These are phyloP conservation scores for Drosophila serrata DNA, from an alignment of 1,140 invertebrate species.

Conservation along the genomic window DNA sequence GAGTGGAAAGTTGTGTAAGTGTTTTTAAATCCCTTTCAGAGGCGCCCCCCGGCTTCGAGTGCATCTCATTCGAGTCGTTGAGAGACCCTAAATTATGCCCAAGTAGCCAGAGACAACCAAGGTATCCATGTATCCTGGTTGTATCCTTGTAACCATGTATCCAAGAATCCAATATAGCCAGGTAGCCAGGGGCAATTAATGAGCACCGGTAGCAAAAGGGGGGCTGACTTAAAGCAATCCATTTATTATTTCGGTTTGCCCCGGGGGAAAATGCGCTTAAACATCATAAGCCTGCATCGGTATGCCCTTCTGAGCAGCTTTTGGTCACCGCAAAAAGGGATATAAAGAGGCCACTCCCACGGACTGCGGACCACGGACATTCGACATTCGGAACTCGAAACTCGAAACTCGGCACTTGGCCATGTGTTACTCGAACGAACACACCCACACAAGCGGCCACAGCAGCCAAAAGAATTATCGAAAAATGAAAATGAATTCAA, in stretches of 20 bases:
- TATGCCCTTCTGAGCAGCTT: constrained; percentile 34
- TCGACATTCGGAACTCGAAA: constrained; percentile 19
- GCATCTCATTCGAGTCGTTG: constrained; percentile 36
- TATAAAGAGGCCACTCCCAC: constrained; percentile 23
- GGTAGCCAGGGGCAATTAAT: constrained; percentile 39
- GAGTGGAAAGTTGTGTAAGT: constrained; percentile 66
- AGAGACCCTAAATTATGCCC: constrained; percentile 49
- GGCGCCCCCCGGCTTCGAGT: constrained; percentile 46
- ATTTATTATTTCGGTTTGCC: constrained; percentile 11
- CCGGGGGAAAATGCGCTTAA: constrained; percentile 40
- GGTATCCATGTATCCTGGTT: constrained; percentile 7
- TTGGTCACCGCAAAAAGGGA: constrained; percentile 40
- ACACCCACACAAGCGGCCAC: constrained; percentile 42
- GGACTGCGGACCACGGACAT: neutral
- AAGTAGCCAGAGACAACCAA: constrained; percentile 40
- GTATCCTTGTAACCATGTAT: constrained; percentile 12
- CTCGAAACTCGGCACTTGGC: constrained; percentile 40
- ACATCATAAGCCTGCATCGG: constrained; percentile 72
- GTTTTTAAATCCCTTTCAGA: constrained; percentile 58
- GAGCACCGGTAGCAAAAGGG: neutral
- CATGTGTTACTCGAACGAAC: constrained; percentile 47
- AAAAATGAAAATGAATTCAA: constrained; percentile 82
- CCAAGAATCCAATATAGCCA: neutral
- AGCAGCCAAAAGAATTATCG: constrained; percentile 72
- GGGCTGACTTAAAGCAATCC: constrained; percentile 17